A percentile compares a stretch with the other conserved stretches of the same genome.
Conservation (phyloP, 2,797 vertebrate genomes). For the Mastacembelus armatus region DNA sequence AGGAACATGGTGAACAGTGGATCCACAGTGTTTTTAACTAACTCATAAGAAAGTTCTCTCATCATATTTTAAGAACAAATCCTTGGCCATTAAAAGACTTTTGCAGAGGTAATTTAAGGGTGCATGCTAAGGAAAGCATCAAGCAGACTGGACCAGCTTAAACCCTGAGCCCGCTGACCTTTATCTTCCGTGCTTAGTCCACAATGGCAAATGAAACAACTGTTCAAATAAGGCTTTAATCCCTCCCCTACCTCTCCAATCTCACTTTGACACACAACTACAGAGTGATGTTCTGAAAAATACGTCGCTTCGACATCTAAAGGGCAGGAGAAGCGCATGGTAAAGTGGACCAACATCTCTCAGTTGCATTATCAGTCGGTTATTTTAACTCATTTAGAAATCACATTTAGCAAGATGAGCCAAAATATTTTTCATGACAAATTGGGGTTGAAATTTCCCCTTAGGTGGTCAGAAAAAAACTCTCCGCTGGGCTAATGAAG, state of each 20-base stretch:
- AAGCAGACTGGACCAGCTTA: slow-evolving; percentile 18
- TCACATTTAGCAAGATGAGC: slow-evolving; percentile 11
- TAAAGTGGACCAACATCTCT: not conserved
- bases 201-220: slow-evolving; percentile 53
- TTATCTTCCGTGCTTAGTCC: slow-evolving; percentile 19
- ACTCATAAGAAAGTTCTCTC: not conserved
- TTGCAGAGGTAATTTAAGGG: not conserved
- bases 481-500: slow-evolving; percentile 17
- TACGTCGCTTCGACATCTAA: slow-evolving; percentile 16
- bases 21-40: too few species aligned
- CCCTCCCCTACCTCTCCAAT: slow-evolving; percentile 31
- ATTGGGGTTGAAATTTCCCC: not conserved
- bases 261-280: slow-evolving; percentile 39
- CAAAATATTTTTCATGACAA: not conserved
- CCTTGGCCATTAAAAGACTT: not conserved
- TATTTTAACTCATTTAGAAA: slow-evolving; percentile 9
- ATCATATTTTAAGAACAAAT: not conserved
- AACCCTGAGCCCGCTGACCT: not conserved
- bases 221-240: slow-evolving; percentile 46
- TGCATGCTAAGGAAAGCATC: not conserved
- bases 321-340: slow-evolving; percentile 19
- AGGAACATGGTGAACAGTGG: too few species aligned
- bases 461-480: not conserved
- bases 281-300: slow-evolving; percentile 12
- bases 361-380: slow-evolving; percentile 5